Evolutionary conservation across 2,888 invertebrate species (phyloP).

Genomic region (Athetis lepigone): DNA sequence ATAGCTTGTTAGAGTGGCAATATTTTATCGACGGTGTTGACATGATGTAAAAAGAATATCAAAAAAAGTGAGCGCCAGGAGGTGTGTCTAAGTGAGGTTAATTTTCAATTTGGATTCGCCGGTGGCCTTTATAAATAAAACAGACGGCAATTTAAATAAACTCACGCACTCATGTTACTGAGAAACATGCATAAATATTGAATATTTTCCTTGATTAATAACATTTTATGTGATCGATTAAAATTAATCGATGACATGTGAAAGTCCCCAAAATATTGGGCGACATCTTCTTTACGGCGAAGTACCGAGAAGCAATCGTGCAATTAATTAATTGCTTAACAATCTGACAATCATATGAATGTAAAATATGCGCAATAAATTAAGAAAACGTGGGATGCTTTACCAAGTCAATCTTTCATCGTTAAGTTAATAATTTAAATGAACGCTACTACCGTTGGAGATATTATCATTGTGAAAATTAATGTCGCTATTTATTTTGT

Average conservation of each 20-base stretch:
- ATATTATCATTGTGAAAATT: not conserved
- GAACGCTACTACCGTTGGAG: constrained; percentile 1
- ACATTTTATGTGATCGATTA: constrained; percentile 79
- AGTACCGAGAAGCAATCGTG: constrained; percentile 65
- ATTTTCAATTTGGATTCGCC: constrained; percentile 88
- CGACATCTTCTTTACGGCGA: constrained; percentile 68
- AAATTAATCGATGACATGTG: constrained; percentile 76
- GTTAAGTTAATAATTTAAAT: constrained; percentile 30
- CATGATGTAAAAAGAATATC: constrained; percentile 80
- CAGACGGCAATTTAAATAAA: constrained; percentile 78
- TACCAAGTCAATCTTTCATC: constrained; percentile 35
- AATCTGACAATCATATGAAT: constrained; percentile 58
- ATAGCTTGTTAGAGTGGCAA: constrained; percentile 86
- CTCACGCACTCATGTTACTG: constrained; percentile 74
- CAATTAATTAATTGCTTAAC: constrained; percentile 67
- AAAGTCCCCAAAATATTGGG: constrained; percentile 72
- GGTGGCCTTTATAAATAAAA: constrained; percentile 87
- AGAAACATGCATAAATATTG: constrained; percentile 80
- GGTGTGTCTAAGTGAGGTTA: constrained; percentile 87
- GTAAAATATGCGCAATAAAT: constrained; percentile 60
- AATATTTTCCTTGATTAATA: constrained; percentile 78
- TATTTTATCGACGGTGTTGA: constrained; percentile 89
- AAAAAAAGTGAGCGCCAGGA: constrained; percentile 81
- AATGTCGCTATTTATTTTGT: not conserved
- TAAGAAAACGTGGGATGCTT: constrained; percentile 52